Percentiles rank a stretch among this genome's conserved stretches.
Conservation (phyloP, 2,888 invertebrate genomes). For the Copidosoma aretas region DNA sequence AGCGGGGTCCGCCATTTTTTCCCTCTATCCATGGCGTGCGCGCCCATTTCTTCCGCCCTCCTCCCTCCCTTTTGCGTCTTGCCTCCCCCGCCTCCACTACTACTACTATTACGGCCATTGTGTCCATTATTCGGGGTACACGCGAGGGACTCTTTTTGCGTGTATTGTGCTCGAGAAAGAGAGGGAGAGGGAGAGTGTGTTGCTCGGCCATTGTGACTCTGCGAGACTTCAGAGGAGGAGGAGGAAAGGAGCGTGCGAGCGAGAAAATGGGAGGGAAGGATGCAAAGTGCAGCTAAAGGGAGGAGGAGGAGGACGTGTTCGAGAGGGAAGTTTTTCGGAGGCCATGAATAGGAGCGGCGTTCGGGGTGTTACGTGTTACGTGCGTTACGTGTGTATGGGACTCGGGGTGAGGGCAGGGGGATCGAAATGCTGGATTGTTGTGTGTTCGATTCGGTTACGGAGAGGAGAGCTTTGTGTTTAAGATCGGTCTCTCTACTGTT, state of each 20-base stretch:
- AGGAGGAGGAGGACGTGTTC: constrained; percentile 1
- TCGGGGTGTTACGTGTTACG: too few species aligned
- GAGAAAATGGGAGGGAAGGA: background rate
- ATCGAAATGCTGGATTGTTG: too few species aligned
- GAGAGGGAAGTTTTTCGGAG: too few species aligned
- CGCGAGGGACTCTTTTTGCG: background rate
- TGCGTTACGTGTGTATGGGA: background rate
- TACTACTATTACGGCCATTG: constrained; percentile 23
- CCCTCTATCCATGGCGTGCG: constrained; percentile 20
- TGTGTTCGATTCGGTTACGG: too few species aligned
- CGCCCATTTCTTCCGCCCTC: constrained; percentile 20
- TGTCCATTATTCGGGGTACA: constrained; percentile 20
- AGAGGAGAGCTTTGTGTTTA: too few species aligned
- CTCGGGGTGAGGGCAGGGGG: background rate
- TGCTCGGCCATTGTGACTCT: background rate
- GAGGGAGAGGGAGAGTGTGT: background rate
- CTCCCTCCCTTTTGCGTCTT: background rate
- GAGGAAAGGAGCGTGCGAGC: constrained; percentile 4
- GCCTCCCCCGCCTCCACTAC: background rate
- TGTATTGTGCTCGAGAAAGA: background rate
- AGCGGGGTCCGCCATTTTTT: constrained; percentile 33
- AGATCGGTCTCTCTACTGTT: too few species aligned
- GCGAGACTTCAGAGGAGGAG: background rate
- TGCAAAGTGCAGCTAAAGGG: background rate
- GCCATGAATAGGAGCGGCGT: too few species aligned